These are phyloP conservation scores for Eupithecia inturbata DNA, from an alignment of 2,888 invertebrate species.

Conservation along the genomic window DNA sequence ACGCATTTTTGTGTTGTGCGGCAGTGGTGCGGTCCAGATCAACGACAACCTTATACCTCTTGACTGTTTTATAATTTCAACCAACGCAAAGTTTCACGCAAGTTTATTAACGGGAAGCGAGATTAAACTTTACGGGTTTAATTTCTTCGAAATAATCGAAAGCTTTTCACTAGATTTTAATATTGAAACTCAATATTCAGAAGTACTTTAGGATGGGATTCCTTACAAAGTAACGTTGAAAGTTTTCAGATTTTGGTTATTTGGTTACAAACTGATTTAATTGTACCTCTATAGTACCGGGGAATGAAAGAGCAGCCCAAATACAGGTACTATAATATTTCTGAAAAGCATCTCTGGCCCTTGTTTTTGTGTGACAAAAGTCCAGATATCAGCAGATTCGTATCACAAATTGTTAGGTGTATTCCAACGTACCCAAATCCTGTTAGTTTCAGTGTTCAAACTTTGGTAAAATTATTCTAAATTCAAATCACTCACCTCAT, in stretches of 20 bases:
- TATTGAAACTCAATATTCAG: not conserved
- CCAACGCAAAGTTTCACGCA: slow-evolving; percentile 1
- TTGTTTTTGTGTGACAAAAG: not conserved
- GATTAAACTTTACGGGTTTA: not conserved
- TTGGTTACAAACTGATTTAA: not conserved
- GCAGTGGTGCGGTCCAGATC: not conserved
- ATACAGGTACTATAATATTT: not conserved
- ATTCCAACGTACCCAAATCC: too few species aligned
- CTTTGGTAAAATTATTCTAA: not conserved
- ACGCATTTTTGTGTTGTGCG: not conserved
- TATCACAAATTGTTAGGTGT: not conserved
- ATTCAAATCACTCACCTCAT: slow-evolving; percentile 62
- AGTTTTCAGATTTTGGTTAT: not conserved
- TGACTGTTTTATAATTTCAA: slow-evolving; percentile 1
- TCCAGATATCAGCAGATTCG: not conserved
- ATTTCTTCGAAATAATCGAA: slow-evolving; percentile 3
- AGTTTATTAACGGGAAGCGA: slow-evolving; percentile 2
- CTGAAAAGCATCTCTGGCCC: not conserved
- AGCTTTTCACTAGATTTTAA: not conserved
- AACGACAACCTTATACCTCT: not conserved
- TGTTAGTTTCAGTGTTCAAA: not conserved
- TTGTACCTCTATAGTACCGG: not conserved
- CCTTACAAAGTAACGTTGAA: not conserved
- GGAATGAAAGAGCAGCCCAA: too few species aligned
- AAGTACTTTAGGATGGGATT: not conserved